These are phyloP conservation scores for Bursaphelenchus okinawaensis DNA, from an alignment of 2,888 invertebrate genomes.

Conservation along the genomic window DNA sequence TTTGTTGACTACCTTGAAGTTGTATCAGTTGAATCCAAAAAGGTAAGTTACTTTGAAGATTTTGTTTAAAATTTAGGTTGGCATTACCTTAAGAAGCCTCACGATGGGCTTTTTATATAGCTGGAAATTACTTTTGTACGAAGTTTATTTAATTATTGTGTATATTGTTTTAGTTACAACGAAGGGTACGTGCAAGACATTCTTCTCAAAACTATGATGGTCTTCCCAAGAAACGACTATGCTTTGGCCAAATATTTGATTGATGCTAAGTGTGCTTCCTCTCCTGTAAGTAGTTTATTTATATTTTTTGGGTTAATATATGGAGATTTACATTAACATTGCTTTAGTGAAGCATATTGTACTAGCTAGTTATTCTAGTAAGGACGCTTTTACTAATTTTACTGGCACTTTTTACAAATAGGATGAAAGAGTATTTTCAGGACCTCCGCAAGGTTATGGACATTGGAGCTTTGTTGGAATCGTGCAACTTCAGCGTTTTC, in stretches of 20 bases:
- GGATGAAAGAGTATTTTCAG: too few relatives aligned
- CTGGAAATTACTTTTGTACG: too few relatives aligned
- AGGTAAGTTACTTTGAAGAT: conserved; percentile 58
- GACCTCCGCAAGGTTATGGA: conserved; percentile 61
- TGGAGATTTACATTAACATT: background rate
- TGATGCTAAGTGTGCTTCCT: conserved; percentile 65
- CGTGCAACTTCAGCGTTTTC: conserved; percentile 54
- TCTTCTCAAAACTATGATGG: conserved; percentile 87
- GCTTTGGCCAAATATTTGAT: conserved; percentile 93
- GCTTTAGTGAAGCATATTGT: too few relatives aligned
- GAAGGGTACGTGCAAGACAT: conserved; percentile 73
- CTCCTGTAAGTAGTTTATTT: conserved; percentile 24
- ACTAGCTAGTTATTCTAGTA: too few relatives aligned
- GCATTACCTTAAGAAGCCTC: too few relatives aligned
- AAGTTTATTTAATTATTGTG: too few relatives aligned
- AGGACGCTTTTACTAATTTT: too few relatives aligned
- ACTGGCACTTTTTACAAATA: too few relatives aligned
- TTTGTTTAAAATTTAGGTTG: background rate
- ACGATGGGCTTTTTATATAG: too few relatives aligned
- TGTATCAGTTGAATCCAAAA: conserved; percentile 88
- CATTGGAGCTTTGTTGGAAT: conserved; percentile 48
- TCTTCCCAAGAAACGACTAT: conserved; percentile 94
- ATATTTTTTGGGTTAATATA: background rate
- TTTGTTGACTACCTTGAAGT: conserved; percentile 86
- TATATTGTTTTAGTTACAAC: conserved; percentile 37